Conservation (phyloP, 2,888 invertebrate genomes). For the Melipona bicolor region DNA sequence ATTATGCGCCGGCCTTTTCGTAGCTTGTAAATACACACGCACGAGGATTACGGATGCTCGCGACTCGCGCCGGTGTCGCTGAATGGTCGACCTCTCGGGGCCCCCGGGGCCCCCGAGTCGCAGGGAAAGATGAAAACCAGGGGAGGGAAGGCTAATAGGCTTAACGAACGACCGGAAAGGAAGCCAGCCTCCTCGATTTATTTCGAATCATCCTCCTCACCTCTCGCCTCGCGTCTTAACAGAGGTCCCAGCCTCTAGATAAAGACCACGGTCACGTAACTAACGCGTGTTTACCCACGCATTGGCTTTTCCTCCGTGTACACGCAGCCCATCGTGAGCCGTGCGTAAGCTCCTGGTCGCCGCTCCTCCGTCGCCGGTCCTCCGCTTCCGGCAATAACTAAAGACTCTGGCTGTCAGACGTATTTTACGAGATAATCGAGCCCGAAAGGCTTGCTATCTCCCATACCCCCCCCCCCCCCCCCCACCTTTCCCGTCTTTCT, state of each 20-base stretch:
- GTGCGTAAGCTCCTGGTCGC: background rate
- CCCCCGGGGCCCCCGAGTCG: background rate
- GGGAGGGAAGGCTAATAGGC: constrained; percentile 68
- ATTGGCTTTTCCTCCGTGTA: constrained; percentile 58
- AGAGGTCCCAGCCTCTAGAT: constrained; percentile 54
- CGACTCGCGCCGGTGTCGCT: constrained; percentile 66
- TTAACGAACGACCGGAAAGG: constrained; percentile 72
- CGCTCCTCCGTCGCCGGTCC: constrained; percentile 12
- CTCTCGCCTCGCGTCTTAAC: constrained; percentile 27
- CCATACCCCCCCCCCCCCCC: too few species aligned
- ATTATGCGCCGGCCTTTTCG: constrained; percentile 27
- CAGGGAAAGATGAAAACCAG: constrained; percentile 38
- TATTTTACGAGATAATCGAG: constrained; percentile 72
- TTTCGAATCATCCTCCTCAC: constrained; percentile 59
- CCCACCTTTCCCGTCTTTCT: background rate
- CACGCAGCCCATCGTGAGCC: background rate
- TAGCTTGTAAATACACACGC: constrained; percentile 71
- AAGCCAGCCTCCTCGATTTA: constrained; percentile 61
- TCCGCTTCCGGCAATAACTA: constrained; percentile 70
- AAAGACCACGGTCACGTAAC: constrained; percentile 71
- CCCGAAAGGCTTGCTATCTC: constrained; percentile 11
- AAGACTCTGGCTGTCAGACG: constrained; percentile 51
- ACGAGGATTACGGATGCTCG: constrained; percentile 70
- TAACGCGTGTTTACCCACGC: constrained; percentile 73
- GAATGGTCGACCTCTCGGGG: constrained; percentile 43